These are phyloP conservation scores for Galeopsomyia nigrocyanea DNA, from an alignment of 2,888 invertebrate species.

Conservation along the genomic window DNA sequence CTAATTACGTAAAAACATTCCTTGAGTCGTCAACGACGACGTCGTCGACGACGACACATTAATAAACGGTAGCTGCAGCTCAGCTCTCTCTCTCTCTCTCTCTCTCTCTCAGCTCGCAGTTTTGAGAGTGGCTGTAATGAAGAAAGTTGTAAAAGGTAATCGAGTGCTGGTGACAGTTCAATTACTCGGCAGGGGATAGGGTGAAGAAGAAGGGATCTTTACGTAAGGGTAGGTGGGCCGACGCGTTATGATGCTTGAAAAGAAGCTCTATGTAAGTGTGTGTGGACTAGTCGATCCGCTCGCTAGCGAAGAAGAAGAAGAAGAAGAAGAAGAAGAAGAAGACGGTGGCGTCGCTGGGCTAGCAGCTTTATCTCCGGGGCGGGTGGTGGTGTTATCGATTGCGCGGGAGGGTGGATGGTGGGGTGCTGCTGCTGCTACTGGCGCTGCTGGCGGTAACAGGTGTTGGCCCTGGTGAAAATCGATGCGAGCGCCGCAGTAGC, in stretches of 20 bases:
- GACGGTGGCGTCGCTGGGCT: constrained; percentile 54
- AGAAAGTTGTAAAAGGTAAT: constrained; percentile 13
- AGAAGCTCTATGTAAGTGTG: neutral
- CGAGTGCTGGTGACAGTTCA: constrained; percentile 26
- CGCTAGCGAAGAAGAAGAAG: constrained; percentile 50
- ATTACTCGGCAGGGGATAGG: constrained; percentile 20
- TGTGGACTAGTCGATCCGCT: constrained; percentile 42
- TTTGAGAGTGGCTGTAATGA: constrained; percentile 1
- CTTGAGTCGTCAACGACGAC: no score
- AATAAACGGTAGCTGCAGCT: no score
- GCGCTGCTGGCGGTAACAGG: constrained; percentile 63
- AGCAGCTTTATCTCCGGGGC: constrained; percentile 41
- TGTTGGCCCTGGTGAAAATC: constrained; percentile 64
- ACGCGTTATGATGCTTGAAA: neutral
- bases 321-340: constrained; percentile 43
- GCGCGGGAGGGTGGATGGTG: neutral
- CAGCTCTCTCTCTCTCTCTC: no score
- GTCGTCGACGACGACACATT: no score
- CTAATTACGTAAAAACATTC: no score
- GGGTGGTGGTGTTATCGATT: no score
- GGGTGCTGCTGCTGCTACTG: constrained; percentile 14
- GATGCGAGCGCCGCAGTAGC: constrained; percentile 51
- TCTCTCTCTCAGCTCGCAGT: no score
- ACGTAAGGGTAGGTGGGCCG: constrained; percentile 6
- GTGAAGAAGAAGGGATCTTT: constrained; percentile 23